Percentiles rank a stretch among this genome's conserved stretches.
Conservation (phyloP, 1,140 invertebrate genomes). For the Cydia splendana region DNA sequence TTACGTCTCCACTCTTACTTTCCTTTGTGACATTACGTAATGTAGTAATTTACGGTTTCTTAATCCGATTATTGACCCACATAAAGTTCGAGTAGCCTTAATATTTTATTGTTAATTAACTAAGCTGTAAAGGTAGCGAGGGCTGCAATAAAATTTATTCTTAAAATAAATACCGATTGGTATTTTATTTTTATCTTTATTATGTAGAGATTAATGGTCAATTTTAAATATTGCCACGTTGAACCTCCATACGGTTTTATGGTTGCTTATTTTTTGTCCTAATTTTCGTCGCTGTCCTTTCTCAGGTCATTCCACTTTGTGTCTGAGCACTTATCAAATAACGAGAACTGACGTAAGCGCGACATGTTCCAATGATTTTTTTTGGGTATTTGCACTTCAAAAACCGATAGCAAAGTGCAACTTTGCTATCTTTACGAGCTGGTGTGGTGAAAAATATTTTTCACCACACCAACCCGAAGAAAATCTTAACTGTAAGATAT, state of each 20-base stretch:
- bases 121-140: constrained; percentile 16
- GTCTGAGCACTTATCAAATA: constrained; percentile 17
- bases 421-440: too few relatives aligned
- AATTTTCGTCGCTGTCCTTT: constrained; percentile 23
- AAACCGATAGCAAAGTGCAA: too few relatives aligned
- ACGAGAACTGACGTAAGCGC: constrained; percentile 19
- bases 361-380: background rate
- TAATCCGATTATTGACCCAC: constrained; percentile 65
- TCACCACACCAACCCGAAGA: too few relatives aligned
- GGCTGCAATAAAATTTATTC: constrained; percentile 25
- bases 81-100: constrained; percentile 30
- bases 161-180: background rate
- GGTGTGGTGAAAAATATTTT: too few relatives aligned
- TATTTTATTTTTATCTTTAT: background rate
- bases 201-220: background rate
- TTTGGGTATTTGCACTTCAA: too few relatives aligned
- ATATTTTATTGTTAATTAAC: constrained; percentile 32
- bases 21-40: constrained; percentile 74
- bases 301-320: constrained; percentile 24
- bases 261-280: constrained; percentile 7
- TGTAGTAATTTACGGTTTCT: constrained; percentile 66
- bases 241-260: background rate
- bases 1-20: constrained; percentile 73
- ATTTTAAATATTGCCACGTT: background rate
- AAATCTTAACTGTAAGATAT: too few relatives aligned